These are phyloP conservation scores for Tylochromis polylepis DNA, from an alignment of 2,113 vertebrate species.

Conservation along the genomic window DNA sequence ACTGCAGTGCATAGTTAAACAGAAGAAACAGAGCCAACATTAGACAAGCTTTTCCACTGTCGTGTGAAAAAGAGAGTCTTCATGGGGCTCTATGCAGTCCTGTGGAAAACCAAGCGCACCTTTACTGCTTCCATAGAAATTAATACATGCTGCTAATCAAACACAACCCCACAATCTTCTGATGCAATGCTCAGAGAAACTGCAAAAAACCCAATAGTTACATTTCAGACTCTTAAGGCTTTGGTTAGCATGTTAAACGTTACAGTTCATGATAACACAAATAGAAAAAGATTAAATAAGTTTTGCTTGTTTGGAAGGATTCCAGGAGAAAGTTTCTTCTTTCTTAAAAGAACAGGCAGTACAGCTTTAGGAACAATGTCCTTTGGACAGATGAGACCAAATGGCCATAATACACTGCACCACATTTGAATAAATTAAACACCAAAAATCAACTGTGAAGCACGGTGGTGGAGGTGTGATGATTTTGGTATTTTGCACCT, in stretches of 20 bases:
- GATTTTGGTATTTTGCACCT: background rate
- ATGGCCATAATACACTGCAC: background rate
- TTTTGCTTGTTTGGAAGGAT: background rate
- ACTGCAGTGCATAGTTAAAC: background rate
- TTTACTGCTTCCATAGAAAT: background rate
- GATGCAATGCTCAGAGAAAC: background rate
- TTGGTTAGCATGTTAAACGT: background rate
- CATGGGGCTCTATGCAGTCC: background rate
- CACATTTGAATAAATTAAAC: background rate
- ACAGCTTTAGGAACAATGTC: too few species aligned
- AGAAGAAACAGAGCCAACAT: background rate
- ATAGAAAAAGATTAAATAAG: background rate
- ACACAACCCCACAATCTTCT: background rate
- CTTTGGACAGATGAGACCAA: background rate
- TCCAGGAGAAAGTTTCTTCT: background rate
- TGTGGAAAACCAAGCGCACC: background rate
- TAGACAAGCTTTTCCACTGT: background rate
- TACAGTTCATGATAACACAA: background rate
- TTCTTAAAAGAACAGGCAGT: too few species aligned
- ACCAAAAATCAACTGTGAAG: background rate
- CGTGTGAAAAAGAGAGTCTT: background rate
- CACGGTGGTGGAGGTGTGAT: background rate
- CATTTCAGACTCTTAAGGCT: background rate
- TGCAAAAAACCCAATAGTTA: background rate
- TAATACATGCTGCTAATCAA: background rate